Evolutionary conservation across 2,888 invertebrate species (phyloP), one percentile per base, ranked within the genome.

Genomic region (Stenchaetothrips biformis): DNA sequence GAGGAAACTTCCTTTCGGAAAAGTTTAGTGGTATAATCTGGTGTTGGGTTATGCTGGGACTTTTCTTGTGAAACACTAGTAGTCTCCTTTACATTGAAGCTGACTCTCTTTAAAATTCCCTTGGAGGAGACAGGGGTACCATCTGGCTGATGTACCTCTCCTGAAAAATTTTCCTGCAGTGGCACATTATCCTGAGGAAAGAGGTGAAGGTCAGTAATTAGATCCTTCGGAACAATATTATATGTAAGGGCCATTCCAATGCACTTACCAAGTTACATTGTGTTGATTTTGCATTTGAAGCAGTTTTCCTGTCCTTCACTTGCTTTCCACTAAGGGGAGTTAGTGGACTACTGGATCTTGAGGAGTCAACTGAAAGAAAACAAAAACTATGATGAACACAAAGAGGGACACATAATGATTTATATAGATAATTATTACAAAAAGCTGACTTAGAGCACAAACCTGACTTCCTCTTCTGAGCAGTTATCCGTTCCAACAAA

Each of bases 11-110:
- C 67, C n/a, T 67, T 67, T 0, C 67, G 67, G 21, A 67, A 67
- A 67, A 67, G 67, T 67, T 67, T 67, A n/a, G 67, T 67, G 8
- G 67, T 67, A 21, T 67, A 67, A 67, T 67, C 67, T n/a, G n/a
- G 21, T 3, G 67, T 6, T 4, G 67, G 6, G 0, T 18, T 67
- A 21, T 18, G 21, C 7, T 67, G 67, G 21, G 67, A 67, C 53
- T 53, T 53, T 53, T 53, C 53, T 53, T 53, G 37, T 37, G 37
- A 37, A 37, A 37, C 37, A 37, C 2, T 53, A 0, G 4, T 21
- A 21, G 67, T n/a, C n/a, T 67, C 9, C 21, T 67, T 53, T 11
- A 18, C 53, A 13, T 53, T 0, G 13, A 4, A 13, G 13, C 13
- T 8, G 6, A 9, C 21, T 67, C 67, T 67, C 67, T 21, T 67